Evolutionary conservation across 1,140 invertebrate species (phyloP).

Genomic region (Vanessa tameamea): DNA sequence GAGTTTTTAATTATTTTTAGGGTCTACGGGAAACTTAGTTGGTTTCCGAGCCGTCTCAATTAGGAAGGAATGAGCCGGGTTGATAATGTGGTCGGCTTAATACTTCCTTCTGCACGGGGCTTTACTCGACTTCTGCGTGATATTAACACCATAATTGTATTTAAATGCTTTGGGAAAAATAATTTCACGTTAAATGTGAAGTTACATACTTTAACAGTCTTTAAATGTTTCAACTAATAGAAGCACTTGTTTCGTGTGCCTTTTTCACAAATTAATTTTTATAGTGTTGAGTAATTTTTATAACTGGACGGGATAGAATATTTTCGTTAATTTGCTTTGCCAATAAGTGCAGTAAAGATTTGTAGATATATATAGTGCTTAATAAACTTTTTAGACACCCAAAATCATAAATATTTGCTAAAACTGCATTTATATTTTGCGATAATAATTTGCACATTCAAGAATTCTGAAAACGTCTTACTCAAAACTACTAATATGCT

Average conservation of each 20-base stretch:
- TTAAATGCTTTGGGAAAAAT: not conserved
- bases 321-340: too few species aligned
- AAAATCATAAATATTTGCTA: not conserved
- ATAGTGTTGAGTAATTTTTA: too few species aligned
- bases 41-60: constrained; percentile 47
- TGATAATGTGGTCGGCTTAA: constrained; percentile 34
- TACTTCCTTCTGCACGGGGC: constrained; percentile 15
- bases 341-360: too few species aligned
- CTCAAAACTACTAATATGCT: too few species aligned
- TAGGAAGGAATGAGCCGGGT: constrained; percentile 36
- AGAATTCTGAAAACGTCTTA: too few species aligned
- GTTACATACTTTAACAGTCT: not conserved
- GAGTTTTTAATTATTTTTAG: constrained; percentile 72
- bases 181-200: too few species aligned
- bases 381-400: too few species aligned
- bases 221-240: not conserved
- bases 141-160: not conserved
- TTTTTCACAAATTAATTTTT: too few species aligned
- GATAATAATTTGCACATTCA: too few species aligned
- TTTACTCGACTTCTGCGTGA: constrained; percentile 1
- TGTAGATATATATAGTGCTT: too few species aligned
- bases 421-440: not conserved
- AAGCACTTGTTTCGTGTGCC: too few species aligned
- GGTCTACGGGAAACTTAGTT: constrained; percentile 51
- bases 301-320: too few species aligned